Evolutionary conservation across 2,888 invertebrate species (phyloP).

Genomic region (Malthinus flaveolus): DNA sequence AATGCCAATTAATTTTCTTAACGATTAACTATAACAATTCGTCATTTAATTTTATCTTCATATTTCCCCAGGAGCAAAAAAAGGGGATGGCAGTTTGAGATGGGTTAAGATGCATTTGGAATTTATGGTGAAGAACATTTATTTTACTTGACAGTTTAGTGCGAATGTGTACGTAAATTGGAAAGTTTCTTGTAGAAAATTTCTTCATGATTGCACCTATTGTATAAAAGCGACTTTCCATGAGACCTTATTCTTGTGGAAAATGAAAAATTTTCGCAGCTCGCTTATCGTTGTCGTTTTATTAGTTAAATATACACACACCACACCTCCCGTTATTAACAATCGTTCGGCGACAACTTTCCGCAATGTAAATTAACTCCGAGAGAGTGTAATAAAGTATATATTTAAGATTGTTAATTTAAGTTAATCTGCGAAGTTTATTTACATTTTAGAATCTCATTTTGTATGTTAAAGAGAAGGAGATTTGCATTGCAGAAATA

Average conservation of each 20-base stretch:
- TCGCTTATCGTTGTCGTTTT: slow-evolving; percentile 22
- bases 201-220: slow-evolving; percentile 26
- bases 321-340: slow-evolving; percentile 1
- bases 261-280: slow-evolving; percentile 23
- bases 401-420: slow-evolving; percentile 31
- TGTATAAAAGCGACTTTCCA: slow-evolving; percentile 15
- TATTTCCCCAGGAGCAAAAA: no score
- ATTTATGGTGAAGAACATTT: slow-evolving; percentile 19
- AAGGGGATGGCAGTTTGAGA: slow-evolving; percentile 3
- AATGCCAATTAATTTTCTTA: no score
- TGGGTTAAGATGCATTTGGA: slow-evolving; percentile 19
- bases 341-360: background rate
- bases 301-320: slow-evolving; percentile 10
- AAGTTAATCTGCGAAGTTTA: slow-evolving; percentile 25
- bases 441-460: slow-evolving; percentile 25
- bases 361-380: background rate
- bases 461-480: slow-evolving; percentile 26
- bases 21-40: no score
- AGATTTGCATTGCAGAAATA: slow-evolving; percentile 30
- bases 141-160: slow-evolving; percentile 25
- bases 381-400: slow-evolving; percentile 26
- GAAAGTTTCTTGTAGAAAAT: slow-evolving; percentile 22
- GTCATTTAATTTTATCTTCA: no score
- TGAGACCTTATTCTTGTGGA: slow-evolving; percentile 22
- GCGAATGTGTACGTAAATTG: slow-evolving; percentile 27